These are phyloP conservation scores for Mythimna lalbum DNA, from an alignment of 2,888 invertebrate genomes.

Conservation along the genomic window DNA sequence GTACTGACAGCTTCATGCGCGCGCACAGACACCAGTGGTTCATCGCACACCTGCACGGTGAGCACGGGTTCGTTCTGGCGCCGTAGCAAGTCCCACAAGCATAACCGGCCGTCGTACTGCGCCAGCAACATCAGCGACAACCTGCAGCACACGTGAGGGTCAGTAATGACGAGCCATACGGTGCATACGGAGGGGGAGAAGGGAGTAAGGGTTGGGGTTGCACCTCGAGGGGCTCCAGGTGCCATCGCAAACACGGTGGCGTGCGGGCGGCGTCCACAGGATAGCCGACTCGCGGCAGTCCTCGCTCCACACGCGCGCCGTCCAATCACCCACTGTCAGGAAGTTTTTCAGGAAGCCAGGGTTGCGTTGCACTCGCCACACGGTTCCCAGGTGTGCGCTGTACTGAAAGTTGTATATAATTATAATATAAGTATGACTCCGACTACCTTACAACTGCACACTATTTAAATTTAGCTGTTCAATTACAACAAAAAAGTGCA, in stretches of 20 bases:
- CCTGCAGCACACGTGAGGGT: conserved; percentile 78
- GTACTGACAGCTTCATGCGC: conserved; percentile 78
- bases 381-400: conserved; percentile 95
- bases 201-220: neutral
- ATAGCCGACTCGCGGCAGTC: conserved; percentile 97
- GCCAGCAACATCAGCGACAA: conserved; percentile 95
- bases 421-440: no score
- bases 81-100: conserved; percentile 97
- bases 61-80: conserved; percentile 95
- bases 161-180: neutral
- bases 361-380: conserved; percentile 96
- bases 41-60: conserved; percentile 86
- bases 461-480: no score
- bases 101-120: conserved; percentile 94
- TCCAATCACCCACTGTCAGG: conserved; percentile 98
- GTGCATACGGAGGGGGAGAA: no score
- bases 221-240: conserved; percentile 96
- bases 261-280: conserved; percentile 95
- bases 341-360: conserved; percentile 98
- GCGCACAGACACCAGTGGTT: conserved; percentile 87
- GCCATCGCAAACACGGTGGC: conserved; percentile 93
- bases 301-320: conserved; percentile 97
- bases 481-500: no score
- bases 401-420: conserved; percentile 76
- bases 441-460: no score